Base-by-base conservation (phyloP, 2,797 vertebrate genomes). In the Peromyscus aztecus region DNA sequence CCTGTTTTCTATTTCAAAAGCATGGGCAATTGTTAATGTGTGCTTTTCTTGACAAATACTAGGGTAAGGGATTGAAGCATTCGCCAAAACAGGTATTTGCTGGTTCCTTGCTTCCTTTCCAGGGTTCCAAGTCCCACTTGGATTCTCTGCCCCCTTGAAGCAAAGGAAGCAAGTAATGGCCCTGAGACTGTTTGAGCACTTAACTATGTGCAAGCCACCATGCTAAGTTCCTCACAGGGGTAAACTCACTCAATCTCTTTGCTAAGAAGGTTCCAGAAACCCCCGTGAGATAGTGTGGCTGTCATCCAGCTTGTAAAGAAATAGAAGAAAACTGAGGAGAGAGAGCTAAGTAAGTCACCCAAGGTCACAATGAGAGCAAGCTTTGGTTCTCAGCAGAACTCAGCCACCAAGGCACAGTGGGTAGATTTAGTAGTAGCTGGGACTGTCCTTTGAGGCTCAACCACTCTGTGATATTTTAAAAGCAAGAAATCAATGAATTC, bases 1-100 rank as follows among this genome's bases (percentile, higher is more conserved):
- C 94, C 94, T 87, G 69, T 81, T 69, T 95, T 55, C 57, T 16
- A 37, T 69, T 71, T 96, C 77, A 29, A 3, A 94, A 86, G 82
- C 40, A 4, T 29, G 37, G 78, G n/a, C 57, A 55, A 76, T 94
- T 86, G 78, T 89, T 90, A 76, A 0, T 52, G 67, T 76, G 73
- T 10, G 34, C 91, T 17, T 78, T 91, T 63, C 85, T 63, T 87
- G 57, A 96, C 91, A 89, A 83, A 46, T 34, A 1, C 2, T 52
- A 9, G 82, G 27, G 49, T 95, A 14, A 89, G 82, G 82, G 78
- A 67, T 52, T 19, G 82, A 24, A 52, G 49, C 29, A 6, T 73
- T 43, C 91, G 37, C 7, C 11, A 75, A 19, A 67, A 49, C 43
- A 5, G 16, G 6, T 89, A 4, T 69, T 67, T 90, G 67, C 73